phyloP scores from a whole-genome alignment of 2,113 vertebrate genomes.

The Mormoops blainvillei region DNA sequence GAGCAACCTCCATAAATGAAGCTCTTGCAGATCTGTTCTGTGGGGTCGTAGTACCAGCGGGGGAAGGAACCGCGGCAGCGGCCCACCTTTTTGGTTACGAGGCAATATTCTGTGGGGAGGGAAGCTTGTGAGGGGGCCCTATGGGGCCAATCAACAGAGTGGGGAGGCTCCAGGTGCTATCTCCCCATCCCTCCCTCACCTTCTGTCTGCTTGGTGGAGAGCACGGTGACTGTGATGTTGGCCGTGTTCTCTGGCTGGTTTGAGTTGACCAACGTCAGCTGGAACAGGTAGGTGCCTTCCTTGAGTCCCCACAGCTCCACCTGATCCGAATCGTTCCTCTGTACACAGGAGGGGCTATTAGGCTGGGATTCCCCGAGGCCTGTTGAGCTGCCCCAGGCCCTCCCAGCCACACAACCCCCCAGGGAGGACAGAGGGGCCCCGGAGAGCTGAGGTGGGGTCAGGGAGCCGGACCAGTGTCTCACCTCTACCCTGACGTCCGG shows the following conservation, averaged over 20 bases:
- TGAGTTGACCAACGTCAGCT: conserved; percentile 82
- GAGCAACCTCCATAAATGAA: conserved; percentile 93
- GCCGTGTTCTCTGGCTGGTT: conserved; percentile 80
- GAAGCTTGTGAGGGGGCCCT: not conserved
- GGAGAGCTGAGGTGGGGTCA: not conserved
- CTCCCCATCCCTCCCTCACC: conserved; percentile 78
- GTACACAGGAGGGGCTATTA: conserved; percentile 44
- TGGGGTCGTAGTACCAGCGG: conserved; percentile 91
- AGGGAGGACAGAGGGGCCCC: not conserved
- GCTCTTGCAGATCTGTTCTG: conserved; percentile 82
- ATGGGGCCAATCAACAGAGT: rapidly evolving
- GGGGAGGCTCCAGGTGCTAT: not conserved
- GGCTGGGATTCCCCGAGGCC: not conserved
- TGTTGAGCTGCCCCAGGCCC: not conserved
- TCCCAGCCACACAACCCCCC: not conserved
- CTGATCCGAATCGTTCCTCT: conserved; percentile 81
- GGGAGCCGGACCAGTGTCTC: conserved; percentile 19
- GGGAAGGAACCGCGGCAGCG: conserved; percentile 91
- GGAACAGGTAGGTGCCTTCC: conserved; percentile 88
- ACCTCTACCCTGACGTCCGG: conserved; percentile 82
- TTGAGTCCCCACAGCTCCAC: conserved; percentile 87
- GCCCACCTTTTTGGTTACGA: conserved; percentile 87
- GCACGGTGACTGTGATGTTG: conserved; percentile 87
- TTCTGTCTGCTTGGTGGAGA: conserved; percentile 89
- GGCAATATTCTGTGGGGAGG: conserved; percentile 88